Evolutionary conservation across 2,113 vertebrate species (phyloP).

Genomic region (Oxygymnocypris stewartii): DNA sequence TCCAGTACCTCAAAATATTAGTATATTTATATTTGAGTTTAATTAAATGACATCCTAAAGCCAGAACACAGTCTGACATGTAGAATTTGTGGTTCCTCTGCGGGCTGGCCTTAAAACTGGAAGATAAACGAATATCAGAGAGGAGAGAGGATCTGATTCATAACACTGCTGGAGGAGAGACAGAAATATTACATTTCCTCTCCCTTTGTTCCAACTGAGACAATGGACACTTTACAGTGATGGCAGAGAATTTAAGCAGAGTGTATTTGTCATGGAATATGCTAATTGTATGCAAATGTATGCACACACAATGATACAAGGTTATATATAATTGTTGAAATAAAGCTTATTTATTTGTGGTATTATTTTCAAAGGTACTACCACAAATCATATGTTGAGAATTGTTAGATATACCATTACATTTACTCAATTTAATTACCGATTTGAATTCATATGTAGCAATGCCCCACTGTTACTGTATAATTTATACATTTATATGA

Average conservation of each 20-base stretch:
- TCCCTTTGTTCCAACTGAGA: not conserved
- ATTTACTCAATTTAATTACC: not conserved
- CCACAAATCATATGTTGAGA: not conserved
- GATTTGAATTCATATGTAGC: not conserved
- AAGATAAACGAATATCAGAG: not conserved
- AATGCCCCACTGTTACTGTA: too few relatives aligned
- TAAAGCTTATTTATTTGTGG: not conserved
- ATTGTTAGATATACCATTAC: not conserved
- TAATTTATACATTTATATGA: too few relatives aligned
- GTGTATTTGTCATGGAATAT: not conserved
- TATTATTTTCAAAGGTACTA: not conserved
- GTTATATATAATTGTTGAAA: not conserved
- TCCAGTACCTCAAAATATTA: too few relatives aligned
- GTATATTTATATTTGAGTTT: too few relatives aligned
- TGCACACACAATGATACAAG: not conserved
- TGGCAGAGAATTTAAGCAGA: not conserved
- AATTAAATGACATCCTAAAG: conserved; percentile 3
- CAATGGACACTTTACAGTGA: conserved; percentile 3
- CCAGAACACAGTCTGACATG: not conserved
- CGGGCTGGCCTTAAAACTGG: not conserved
- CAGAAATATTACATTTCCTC: not conserved
- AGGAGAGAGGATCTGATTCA: conserved; percentile 9
- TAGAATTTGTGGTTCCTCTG: not conserved
- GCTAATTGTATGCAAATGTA: not conserved
- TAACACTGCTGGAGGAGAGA: not conserved